Base-by-base conservation (phyloP, 92 coral and sea anemone genomes). In the Parazoanthus swiftii region DNA sequence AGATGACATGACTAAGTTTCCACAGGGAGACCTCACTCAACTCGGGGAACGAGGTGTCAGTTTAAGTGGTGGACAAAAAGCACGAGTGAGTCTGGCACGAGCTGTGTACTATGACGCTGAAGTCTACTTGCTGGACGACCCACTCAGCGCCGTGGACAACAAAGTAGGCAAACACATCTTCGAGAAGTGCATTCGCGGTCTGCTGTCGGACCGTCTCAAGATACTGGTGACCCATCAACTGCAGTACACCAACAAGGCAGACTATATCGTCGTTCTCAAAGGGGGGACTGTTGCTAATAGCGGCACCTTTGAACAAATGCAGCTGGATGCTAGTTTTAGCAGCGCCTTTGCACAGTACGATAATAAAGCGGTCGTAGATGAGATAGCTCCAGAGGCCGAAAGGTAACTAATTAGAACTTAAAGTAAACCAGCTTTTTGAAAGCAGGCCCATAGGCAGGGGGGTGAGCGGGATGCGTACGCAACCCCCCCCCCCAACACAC, bases 171-270 rank as follows among this genome's bases (percentile, higher is more conserved):
- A 33, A 6, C 74, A 68, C 33, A 68, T 68, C 74, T 68, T 68
- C 7, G 74, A 68, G 33, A 68, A 68, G 74, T 68, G 74, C 2
- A 68, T 68, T 33, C 33, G 74, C 33, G 74, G 74, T 23, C 25
- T 68, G 74, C 33, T 68, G 74, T 68, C 74, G 29, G 74, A 68
- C 36, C 74, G 74, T 68, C 33, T 68, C 2, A 68, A 33, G 74
- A 68, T 68, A 7, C 74, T 68, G 9, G 74, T 68, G 8, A 68
- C 74, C 7, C 74, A 68, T 16, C 74, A 68, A 33, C 35, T 68
- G 74, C 74, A 68, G 74, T 68, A 68, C 74, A 68, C 74, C 33
- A 68, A 68, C 74, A 68, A 68, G 74, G 23, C 74, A 68, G 74
- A 68, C 33, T 33, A 68, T 23, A 68, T 68, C 3, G 23, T 68